These are phyloP conservation scores for Eumaeus atala DNA, from an alignment of 1,140 invertebrate genomes.

Conservation along the genomic window DNA sequence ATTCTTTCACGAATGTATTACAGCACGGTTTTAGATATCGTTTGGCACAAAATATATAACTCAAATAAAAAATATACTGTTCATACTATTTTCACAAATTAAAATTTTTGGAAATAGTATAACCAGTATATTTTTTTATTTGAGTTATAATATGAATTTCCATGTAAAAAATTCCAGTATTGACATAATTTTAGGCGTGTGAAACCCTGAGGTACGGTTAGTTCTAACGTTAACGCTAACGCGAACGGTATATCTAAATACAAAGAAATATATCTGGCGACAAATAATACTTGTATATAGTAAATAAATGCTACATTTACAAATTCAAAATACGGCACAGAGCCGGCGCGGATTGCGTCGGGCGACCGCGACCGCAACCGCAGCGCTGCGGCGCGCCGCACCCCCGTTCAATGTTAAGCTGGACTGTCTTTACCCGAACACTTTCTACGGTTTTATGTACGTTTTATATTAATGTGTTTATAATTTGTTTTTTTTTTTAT, in stretches of 20 bases:
- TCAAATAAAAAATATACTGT: no score
- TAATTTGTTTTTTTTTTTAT: conserved; percentile 3
- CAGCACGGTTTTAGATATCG: no score
- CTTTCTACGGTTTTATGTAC: conserved; percentile 12
- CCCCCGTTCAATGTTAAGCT: conserved; percentile 34
- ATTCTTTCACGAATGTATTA: no score
- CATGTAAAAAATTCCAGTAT: no score
- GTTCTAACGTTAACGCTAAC: no score
- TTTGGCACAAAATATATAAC: no score
- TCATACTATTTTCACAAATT: no score
- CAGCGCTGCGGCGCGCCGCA: conserved; percentile 23
- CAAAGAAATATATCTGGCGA: conserved; percentile 1
- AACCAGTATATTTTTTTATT: no score
- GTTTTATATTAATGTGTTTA: conserved; percentile 3
- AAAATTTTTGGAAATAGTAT: no score
- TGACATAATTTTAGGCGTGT: no score
- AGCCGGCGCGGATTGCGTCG: conserved; percentile 26
- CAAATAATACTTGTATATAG: conserved; percentile 12
- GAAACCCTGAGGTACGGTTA: no score
- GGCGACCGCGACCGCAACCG: conserved; percentile 29
- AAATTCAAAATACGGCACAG: conserved; percentile 26
- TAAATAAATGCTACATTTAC: conserved; percentile 24
- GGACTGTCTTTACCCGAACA: conserved; percentile 34
- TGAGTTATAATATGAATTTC: no score
- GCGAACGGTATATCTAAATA: not conserved